Base-by-base conservation (phyloP, 2,113 vertebrate genomes). In the Thamnophis sirtalis region DNA sequence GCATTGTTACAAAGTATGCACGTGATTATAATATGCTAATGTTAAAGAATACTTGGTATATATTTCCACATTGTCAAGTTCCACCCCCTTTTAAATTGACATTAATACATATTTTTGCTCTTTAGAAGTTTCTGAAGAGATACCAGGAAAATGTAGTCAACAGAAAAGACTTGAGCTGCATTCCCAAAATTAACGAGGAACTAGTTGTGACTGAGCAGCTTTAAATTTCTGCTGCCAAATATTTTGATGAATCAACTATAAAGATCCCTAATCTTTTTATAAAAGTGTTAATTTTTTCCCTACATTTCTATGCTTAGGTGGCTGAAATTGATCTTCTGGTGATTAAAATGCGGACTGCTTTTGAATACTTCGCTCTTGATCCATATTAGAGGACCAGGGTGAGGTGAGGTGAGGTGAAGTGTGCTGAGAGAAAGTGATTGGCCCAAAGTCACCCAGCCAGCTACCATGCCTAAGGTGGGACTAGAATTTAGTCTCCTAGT, bases 61-160 rank as follows among this genome's bases (percentile, higher is more conserved):
- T 90, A 73, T 90, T 93, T 95, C 63, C 89, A 49, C 19, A 58
- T 24, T 84, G 9, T 33, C 84, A 43, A 56, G n/a, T 84, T 94
- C 84, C 43, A 92, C 0, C 26, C 9, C 51, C 50, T 4, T 8
- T 0, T 93, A 91, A 21, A 21, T 24, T 24, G 86, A 10, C 22
- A 49, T 88, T 88, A 89, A 88, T 80, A 68, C 4, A 43, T 55
- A 28, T 17, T 84, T 93, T 86, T 91, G 55, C 4, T 2, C 0
- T 55, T 50, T n/a, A 55, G 51, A 92, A 80, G 80, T 28, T 4
- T 63, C 3, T 58, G 0, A 28, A 17, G 91, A 91, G 33, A 89
- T 84, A 13, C 0, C 1, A 85, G 54, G 19, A 86, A 84, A 73
- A 56, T 88, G 19, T 21, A 4, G 48, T 10, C 33, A 7, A 5